A percentile compares a stretch with the other conserved stretches of the same genome.
Conservation (phyloP, 1,140 invertebrate genomes). For the Colletes gigas region DNA sequence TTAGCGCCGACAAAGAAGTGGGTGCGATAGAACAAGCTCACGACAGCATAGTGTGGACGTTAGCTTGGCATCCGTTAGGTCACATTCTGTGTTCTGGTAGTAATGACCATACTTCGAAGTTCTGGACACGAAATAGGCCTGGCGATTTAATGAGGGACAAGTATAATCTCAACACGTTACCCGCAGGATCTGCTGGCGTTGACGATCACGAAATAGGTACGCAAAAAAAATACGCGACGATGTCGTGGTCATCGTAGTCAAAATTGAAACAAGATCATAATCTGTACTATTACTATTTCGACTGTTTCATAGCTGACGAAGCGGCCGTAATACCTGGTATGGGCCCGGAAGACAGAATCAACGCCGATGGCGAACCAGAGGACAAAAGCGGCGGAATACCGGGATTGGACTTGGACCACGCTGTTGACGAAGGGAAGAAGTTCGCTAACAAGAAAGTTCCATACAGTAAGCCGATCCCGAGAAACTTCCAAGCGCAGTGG, state of each 20-base stretch:
- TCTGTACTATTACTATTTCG: conserved; percentile 9
- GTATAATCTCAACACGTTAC: conserved; percentile 96
- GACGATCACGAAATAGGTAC: conserved; percentile 88
- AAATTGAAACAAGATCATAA: background rate
- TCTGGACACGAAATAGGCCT: conserved; percentile 99
- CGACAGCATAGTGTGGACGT: conserved; percentile 99
- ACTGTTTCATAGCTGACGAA: conserved; percentile 84
- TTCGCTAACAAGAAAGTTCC: conserved; percentile 89
- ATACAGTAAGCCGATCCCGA: conserved; percentile 97
- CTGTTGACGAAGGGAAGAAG: conserved; percentile 86
- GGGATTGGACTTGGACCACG: conserved; percentile 91
- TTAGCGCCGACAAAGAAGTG: conserved; percentile 97
- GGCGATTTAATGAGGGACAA: conserved; percentile 99
- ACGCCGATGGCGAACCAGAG: conserved; percentile 81
- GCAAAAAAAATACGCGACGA: background rate
- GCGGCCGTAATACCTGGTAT: conserved; percentile 94
- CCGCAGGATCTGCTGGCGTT: conserved; percentile 86
- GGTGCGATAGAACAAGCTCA: conserved; percentile 99
- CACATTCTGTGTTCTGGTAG: conserved; percentile 99
- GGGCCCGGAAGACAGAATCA: conserved; percentile 95
- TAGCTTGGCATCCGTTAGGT: conserved; percentile 99
- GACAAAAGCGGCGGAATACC: conserved; percentile 85
- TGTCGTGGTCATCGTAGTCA: too few relatives aligned
- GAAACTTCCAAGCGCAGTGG: conserved; percentile 98
- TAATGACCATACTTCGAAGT: conserved; percentile 99